Percentiles rank a stretch among this genome's conserved stretches.
phyloP scores from a whole-genome alignment of 2,797 vertebrate species.

The Ctenopoma multispine region DNA sequence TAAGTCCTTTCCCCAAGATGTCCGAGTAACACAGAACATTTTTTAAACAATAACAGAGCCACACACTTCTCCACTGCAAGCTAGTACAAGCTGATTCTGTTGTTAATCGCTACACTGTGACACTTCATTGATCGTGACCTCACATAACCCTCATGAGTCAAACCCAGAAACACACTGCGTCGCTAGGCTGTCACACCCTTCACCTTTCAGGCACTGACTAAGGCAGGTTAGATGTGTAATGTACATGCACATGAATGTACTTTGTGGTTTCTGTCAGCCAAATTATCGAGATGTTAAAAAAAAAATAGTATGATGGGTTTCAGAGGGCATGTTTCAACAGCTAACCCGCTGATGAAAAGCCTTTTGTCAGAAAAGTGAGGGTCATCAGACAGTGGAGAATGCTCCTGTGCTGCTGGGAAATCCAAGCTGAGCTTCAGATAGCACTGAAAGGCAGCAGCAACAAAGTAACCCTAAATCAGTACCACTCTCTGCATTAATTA shows the following conservation, averaged over 20 bases:
- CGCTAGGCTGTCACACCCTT: constrained; percentile 50
- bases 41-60: constrained; percentile 34
- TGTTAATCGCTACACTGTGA: constrained; percentile 49
- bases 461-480: neutral
- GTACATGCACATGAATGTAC: constrained; percentile 27
- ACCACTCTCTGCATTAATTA: constrained; percentile 31
- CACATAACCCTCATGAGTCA: constrained; percentile 52
- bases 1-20: constrained; percentile 23
- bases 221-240: constrained; percentile 21
- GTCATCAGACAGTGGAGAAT: constrained; percentile 28
- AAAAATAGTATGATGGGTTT: constrained; percentile 51
- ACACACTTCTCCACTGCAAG: constrained; percentile 54
- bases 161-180: constrained; percentile 24
- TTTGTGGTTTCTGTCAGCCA: constrained; percentile 23
- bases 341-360: constrained; percentile 23
- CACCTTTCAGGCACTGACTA: constrained; percentile 40
- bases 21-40: constrained; percentile 42
- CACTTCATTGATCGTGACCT: constrained; percentile 58
- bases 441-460: constrained; percentile 15
- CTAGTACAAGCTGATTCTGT: constrained; percentile 44
- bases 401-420: constrained; percentile 19
- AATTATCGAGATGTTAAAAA: constrained; percentile 43
- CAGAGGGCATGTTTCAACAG: constrained; percentile 50
- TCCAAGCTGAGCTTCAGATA: constrained; percentile 31
- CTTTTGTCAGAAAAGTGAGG: constrained; percentile 15